Base-by-base conservation (phyloP, 2,797 vertebrate genomes). In the Acanthurus leucopareius region DNA sequence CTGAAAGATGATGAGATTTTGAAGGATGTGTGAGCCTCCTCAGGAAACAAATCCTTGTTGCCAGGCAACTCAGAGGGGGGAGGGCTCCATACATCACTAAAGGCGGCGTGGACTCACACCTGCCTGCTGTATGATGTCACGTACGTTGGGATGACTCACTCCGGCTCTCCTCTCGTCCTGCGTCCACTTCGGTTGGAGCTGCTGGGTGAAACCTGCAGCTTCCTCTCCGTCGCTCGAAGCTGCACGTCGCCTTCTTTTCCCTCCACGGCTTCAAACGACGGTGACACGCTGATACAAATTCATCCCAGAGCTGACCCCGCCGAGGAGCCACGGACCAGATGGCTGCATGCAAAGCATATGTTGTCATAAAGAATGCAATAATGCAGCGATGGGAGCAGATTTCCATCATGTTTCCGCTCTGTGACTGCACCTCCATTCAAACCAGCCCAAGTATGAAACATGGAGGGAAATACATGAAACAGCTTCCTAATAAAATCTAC, bases 321-420 rank as follows among this genome's bases (percentile, higher is more conserved):
- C 15, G 17, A 48, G 2, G 59, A 51, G 67, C 64, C 16, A 13
- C 20, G 3, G 0, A 75, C 0, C 88, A 91, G 90, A 93, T 87
- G 90, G 89, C 75, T 32, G 19, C 83, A 85, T 40, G 53, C 45
- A 72, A 75, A 91, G 56, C 86, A 90, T 88, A 88, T 89, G 86
- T 68, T 67, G 74, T 86, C 83, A 91, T 92, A 64, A 91, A 91
- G 62, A 67, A 87, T 89, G 87, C 71, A 88, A 73, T 75, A 32
- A 86, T 62, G 57, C 52, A 73, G 61, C 0, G 28, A 61, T 14
- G 65, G 10, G 44, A 52, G 69, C 75, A 73, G 62, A 77, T 45
- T 48, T 48, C 14, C 63, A 32, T 58, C 53, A 51, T 11, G 2
- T 62, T 70, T 72, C 28, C 75, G 79, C 57, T 20, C 10, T 44